These are phyloP conservation scores for Palythoa heliodiscus DNA, from an alignment of 92 coral and sea anemone genomes.

Conservation along the genomic window DNA sequence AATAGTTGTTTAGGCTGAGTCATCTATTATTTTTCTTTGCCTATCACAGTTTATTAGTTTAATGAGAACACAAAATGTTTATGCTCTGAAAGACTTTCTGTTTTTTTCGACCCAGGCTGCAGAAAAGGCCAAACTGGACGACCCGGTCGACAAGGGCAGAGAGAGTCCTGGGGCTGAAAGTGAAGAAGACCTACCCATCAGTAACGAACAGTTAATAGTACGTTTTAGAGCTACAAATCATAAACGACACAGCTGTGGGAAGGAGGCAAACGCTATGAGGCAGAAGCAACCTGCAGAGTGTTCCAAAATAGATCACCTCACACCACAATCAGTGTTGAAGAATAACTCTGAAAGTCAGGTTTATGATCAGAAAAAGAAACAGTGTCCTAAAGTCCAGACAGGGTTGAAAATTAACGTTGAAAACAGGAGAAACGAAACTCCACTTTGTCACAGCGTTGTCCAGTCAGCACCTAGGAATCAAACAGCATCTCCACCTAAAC, in stretches of 20 bases:
- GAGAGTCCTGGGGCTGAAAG: constrained; percentile 41
- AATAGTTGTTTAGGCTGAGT: too few species aligned
- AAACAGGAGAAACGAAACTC: constrained; percentile 8
- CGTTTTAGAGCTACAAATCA: not conserved
- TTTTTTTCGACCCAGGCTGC: constrained; percentile 23
- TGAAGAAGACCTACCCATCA: constrained; percentile 8
- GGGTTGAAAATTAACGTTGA: constrained; percentile 1
- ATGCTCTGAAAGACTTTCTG: not conserved
- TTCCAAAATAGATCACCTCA: not conserved
- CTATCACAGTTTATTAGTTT: too few species aligned
- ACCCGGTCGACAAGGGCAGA: constrained; percentile 14
- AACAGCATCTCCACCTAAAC: not conserved
- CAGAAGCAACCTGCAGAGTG: constrained; percentile 9
- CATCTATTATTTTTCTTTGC: too few species aligned
- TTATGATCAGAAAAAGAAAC: constrained; percentile 10
- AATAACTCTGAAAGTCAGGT: not conserved
- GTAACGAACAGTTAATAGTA: not conserved
- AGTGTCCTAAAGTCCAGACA: not conserved
- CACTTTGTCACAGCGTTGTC: not conserved
- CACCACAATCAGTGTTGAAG: not conserved
- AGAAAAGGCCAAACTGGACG: constrained; percentile 35
- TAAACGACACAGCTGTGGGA: not conserved
- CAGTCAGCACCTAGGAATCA: constrained; percentile 14
- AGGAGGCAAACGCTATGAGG: not conserved
- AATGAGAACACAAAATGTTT: too few species aligned